Conservation (phyloP, 92 coral and sea anemone genomes). For the Paramuricea clavata region DNA sequence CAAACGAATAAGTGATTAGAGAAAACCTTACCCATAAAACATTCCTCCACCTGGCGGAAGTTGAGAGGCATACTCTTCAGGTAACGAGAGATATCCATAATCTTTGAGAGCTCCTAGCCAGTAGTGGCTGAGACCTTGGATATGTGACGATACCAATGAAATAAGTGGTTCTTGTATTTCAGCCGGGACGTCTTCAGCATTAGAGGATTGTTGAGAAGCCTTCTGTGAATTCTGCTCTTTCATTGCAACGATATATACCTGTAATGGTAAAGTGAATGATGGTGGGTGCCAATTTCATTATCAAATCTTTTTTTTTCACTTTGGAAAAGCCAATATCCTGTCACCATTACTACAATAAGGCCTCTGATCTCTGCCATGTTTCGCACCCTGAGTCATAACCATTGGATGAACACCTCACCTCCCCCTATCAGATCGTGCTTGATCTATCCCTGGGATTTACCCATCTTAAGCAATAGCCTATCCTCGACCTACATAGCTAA, state of each 20-base stretch:
- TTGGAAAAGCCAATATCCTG: not conserved
- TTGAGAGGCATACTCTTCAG: conserved; percentile 90
- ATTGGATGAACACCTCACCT: too few species aligned
- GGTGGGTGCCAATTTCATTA: too few species aligned
- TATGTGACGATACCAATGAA: conserved; percentile 93
- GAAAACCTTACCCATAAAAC: conserved; percentile 96
- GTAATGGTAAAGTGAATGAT: not conserved
- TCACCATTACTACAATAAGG: not conserved
- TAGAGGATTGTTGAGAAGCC: conserved; percentile 59
- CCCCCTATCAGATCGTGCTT: too few species aligned
- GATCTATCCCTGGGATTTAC: too few species aligned
- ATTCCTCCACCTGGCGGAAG: conserved; percentile 94
- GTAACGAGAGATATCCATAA: conserved; percentile 91
- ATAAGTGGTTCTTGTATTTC: conserved; percentile 92
- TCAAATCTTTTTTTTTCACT: not conserved
- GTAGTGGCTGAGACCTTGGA: conserved; percentile 87
- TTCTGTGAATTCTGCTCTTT: conserved; percentile 70
- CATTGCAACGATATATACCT: conserved; percentile 99
- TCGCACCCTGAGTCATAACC: too few species aligned
- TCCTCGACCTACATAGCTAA: too few species aligned
- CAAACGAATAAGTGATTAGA: too few species aligned
- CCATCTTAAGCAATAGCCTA: too few species aligned
- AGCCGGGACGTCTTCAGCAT: conserved; percentile 73
- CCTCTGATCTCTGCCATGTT: too few species aligned
- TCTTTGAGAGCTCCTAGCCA: conserved; percentile 99